Conservation (phyloP, 2,888 invertebrate species). For the Suillia variegata region DNA sequence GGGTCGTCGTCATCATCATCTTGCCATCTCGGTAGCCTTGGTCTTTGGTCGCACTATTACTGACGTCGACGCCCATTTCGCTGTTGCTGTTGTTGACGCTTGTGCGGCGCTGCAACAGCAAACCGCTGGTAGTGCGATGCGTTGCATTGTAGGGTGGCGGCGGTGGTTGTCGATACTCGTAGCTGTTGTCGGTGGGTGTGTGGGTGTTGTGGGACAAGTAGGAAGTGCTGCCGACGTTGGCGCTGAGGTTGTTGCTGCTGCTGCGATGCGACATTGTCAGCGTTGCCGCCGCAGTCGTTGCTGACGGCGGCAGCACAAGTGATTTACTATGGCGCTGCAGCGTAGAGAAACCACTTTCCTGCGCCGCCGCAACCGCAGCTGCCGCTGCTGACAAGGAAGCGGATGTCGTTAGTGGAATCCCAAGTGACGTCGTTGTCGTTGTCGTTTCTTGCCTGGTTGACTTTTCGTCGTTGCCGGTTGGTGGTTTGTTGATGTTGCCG, state of each 20-base stretch:
- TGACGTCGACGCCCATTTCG: no score
- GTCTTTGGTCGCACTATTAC: slow-evolving; percentile 30
- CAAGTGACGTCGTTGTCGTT: no score
- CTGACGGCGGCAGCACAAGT: slow-evolving; percentile 32
- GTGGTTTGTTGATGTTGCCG: slow-evolving; percentile 11
- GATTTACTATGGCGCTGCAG: slow-evolving; percentile 33
- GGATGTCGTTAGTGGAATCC: slow-evolving; percentile 19
- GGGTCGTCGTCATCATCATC: no score
- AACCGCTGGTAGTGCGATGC: slow-evolving; percentile 30
- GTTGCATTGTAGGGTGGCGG: slow-evolving; percentile 43
- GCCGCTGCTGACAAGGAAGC: slow-evolving; percentile 15
- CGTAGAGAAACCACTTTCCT: slow-evolving; percentile 28
- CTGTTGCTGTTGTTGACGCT: slow-evolving; percentile 20
- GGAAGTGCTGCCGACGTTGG: slow-evolving; percentile 24
- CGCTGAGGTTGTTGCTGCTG: no score
- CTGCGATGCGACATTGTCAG: slow-evolving; percentile 26
- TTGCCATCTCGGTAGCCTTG: slow-evolving; percentile 33
- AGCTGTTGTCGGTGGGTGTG: slow-evolving; percentile 30
- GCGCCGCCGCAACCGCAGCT: slow-evolving; percentile 25
- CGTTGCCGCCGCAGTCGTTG: slow-evolving; percentile 26
- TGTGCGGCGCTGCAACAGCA: slow-evolving; percentile 25
- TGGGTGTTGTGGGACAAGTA: no score
- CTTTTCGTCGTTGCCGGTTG: slow-evolving; percentile 23
- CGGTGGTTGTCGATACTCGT: slow-evolving; percentile 44
- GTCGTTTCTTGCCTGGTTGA: slow-evolving; percentile 27